Conservation (phyloP, 2,113 vertebrate species). For the Lota lota region DNA sequence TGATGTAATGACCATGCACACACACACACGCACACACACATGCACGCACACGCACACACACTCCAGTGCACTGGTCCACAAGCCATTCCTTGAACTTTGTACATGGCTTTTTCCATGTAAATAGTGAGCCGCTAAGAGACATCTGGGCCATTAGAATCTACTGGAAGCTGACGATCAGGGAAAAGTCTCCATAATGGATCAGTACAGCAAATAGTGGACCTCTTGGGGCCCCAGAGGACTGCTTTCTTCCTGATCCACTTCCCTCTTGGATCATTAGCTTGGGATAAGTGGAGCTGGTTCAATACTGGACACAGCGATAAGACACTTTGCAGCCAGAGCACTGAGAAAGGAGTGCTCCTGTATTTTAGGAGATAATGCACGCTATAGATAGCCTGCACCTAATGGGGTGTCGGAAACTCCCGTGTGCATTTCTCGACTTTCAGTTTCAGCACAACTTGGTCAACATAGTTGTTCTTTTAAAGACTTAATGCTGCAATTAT, state of each 20-base stretch:
- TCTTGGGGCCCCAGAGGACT: slow-evolving; percentile 47
- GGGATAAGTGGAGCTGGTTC: slow-evolving; percentile 16
- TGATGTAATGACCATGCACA: too few species aligned
- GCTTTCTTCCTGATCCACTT: slow-evolving; percentile 53
- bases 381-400: neutral
- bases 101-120: too few species aligned
- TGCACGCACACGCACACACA: too few species aligned
- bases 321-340: slow-evolving; percentile 13
- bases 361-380: neutral
- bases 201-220: slow-evolving; percentile 28
- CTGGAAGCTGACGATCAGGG: slow-evolving; percentile 47
- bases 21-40: too few species aligned
- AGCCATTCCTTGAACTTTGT: too few species aligned
- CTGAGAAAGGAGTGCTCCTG: neutral
- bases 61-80: too few species aligned
- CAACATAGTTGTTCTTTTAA: neutral
- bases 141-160: slow-evolving; percentile 14
- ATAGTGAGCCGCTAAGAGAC: too few species aligned
- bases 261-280: slow-evolving; percentile 38
- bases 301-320: slow-evolving; percentile 10
- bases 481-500: neutral
- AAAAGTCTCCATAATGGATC: slow-evolving; percentile 48
- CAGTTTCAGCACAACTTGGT: neutral
- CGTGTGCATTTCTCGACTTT: neutral
- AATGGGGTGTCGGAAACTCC: neutral